Percentiles rank a stretch among this genome's conserved stretches.
These are phyloP conservation scores for Protobothrops mucrosquamatus DNA, from an alignment of 2,113 vertebrate species.

Conservation along the genomic window DNA sequence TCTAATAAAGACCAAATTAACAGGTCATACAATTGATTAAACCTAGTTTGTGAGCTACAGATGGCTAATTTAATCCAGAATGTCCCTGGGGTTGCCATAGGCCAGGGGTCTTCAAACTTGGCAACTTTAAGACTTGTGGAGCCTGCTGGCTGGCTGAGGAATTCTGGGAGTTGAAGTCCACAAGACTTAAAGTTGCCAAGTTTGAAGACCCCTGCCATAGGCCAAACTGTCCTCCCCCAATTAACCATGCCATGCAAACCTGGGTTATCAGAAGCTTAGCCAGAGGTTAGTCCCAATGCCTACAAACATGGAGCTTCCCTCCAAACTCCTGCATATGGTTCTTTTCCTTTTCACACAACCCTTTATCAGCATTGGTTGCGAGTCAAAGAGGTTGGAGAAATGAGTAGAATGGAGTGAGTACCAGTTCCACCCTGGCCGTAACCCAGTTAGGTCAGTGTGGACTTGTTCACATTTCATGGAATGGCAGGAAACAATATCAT, in stretches of 20 bases:
- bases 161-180: too few species aligned
- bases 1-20: not conserved
- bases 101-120: not conserved
- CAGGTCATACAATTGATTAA: not conserved
- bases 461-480: not conserved
- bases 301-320: not conserved
- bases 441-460: not conserved
- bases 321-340: not conserved
- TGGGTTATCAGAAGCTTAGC: not conserved
- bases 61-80: not conserved
- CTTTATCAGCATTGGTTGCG: not conserved
- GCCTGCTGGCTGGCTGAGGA: too few species aligned
- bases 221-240: not conserved
- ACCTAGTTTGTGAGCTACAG: not conserved
- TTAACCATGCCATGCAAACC: not conserved
- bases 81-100: not conserved
- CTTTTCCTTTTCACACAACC: not conserved
- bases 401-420: not conserved
- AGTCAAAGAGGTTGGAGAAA: not conserved
- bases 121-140: too few species aligned
- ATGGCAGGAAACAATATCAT: not conserved
- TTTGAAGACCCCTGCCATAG: not conserved
- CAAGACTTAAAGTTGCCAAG: too few species aligned
- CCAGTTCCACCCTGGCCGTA: not conserved
- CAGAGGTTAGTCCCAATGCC: not conserved